Conservation (phyloP, 1,140 invertebrate species). For the Maniola jurtina region DNA sequence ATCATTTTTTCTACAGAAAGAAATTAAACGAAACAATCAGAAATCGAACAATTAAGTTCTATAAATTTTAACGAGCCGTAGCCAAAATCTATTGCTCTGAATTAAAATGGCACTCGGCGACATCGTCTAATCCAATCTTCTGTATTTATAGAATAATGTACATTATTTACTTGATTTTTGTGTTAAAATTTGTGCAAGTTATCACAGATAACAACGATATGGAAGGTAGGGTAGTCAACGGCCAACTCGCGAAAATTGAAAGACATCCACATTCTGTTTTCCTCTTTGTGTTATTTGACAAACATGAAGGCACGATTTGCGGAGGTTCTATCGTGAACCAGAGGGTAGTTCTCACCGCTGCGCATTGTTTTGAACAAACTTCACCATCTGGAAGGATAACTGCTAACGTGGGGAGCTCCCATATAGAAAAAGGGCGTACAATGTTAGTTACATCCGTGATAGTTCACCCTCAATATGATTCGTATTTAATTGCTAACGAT, state of each 20-base stretch:
- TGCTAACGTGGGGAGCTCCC: conserved; percentile 8
- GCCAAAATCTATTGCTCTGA: conserved; percentile 6
- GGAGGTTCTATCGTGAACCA: conserved; percentile 34
- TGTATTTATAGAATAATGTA: background rate
- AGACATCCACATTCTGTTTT: conserved; percentile 11
- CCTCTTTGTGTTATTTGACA: background rate
- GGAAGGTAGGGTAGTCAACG: conserved; percentile 4
- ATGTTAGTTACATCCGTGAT: background rate
- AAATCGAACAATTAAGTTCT: background rate
- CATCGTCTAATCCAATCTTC: background rate
- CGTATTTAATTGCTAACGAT: conserved; percentile 4
- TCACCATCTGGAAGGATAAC: background rate
- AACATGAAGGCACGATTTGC: conserved; percentile 1
- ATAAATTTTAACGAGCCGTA: conserved; percentile 19
- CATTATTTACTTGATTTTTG: background rate
- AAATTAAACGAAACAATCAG: too few species aligned
- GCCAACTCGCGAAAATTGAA: background rate
- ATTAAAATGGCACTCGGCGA: background rate
- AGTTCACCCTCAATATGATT: conserved; percentile 20
- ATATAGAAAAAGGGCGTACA: conserved; percentile 3
- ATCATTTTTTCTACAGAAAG: too few species aligned
- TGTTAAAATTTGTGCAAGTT: background rate
- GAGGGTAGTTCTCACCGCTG: conserved; percentile 28
- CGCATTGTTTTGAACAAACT: conserved; percentile 25
- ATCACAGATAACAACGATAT: conserved; percentile 2